Conservation (phyloP, 2,113 vertebrate genomes). For the Vulpes vulpes region DNA sequence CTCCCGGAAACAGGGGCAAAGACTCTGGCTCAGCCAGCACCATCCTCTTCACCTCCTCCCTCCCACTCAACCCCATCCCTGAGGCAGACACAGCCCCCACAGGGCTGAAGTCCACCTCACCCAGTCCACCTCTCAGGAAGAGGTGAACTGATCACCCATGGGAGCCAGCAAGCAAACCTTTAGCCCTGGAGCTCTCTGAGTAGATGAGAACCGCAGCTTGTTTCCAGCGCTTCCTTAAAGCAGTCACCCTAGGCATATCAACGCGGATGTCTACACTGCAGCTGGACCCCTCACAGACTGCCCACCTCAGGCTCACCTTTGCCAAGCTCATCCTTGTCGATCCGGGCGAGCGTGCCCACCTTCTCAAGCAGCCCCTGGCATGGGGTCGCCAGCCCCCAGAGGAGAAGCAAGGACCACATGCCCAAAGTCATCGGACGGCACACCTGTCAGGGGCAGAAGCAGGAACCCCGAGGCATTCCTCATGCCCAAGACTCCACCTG, state of each 20-base stretch:
- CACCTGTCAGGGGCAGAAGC: slow-evolving; percentile 33
- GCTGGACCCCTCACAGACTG: not conserved
- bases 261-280: accelerated
- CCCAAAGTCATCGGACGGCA: not conserved
- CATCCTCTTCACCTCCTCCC: not conserved
- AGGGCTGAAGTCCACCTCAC: accelerated
- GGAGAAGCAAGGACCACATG: slow-evolving; percentile 64
- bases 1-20: not conserved
- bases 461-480: not conserved
- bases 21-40: not conserved
- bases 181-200: not conserved
- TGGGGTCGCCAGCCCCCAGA: slow-evolving; percentile 77
- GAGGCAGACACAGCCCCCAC: not conserved
- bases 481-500: accelerated
- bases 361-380: slow-evolving; percentile 68
- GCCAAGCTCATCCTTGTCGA: slow-evolving; percentile 50
- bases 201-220: accelerated
- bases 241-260: accelerated
- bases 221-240: not conserved
- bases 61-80: accelerated
- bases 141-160: not conserved
- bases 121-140: not conserved
- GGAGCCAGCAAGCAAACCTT: not conserved
- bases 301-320: slow-evolving; percentile 75
- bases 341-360: accelerated